Conservation (phyloP, 2,797 vertebrate genomes). For the Urosaurus nigricauda region DNA sequence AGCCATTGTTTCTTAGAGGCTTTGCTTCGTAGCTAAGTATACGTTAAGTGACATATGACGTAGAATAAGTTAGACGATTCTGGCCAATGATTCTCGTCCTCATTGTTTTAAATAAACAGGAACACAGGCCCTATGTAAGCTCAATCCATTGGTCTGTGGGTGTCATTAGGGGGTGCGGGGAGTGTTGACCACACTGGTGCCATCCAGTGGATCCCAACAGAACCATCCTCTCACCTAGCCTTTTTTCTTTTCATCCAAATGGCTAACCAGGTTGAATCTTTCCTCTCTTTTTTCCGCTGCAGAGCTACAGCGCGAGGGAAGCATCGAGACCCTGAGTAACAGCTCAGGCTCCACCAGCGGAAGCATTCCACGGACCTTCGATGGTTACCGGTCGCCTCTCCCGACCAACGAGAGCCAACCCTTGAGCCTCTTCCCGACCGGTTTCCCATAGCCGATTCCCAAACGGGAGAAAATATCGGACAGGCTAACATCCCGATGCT, state of each 20-base stretch:
- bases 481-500: background rate
- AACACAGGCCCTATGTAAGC: too few relatives aligned
- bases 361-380: slow-evolving; percentile 96
- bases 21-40: too few relatives aligned
- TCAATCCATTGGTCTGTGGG: too few relatives aligned
- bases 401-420: slow-evolving; percentile 97
- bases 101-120: too few relatives aligned
- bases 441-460: slow-evolving; percentile 83
- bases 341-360: slow-evolving; percentile 98
- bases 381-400: slow-evolving; percentile 94
- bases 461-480: background rate
- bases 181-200: too few relatives aligned
- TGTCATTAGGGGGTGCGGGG: too few relatives aligned
- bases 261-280: slow-evolving; percentile 48
- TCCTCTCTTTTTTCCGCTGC: slow-evolving; percentile 69
- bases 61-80: too few relatives aligned
- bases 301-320: slow-evolving; percentile 99
- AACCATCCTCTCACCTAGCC: background rate
- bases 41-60: too few relatives aligned
- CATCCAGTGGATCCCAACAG: accelerated
- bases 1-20: too few relatives aligned
- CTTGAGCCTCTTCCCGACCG: slow-evolving; percentile 94
- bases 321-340: slow-evolving; percentile 99
- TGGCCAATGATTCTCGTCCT: too few relatives aligned
- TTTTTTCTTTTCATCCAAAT: background rate